Evolutionary conservation across 1,140 invertebrate species (phyloP).

Genomic region (Drosophila lowei): DNA sequence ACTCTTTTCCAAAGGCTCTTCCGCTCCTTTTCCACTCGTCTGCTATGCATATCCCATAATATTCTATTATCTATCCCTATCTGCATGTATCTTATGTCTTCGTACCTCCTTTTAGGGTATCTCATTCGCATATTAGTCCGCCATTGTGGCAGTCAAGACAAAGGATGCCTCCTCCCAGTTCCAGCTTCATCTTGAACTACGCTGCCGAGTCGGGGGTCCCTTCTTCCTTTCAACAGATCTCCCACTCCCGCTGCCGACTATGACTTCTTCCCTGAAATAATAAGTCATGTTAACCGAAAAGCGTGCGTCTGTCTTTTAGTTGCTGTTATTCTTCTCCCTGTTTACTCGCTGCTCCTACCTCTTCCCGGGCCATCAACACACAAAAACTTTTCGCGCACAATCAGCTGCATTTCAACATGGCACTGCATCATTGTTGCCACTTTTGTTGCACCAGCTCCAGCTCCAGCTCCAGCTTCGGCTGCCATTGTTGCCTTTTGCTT

Average conservation of each 20-base stretch:
- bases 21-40: too few species aligned
- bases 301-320: conserved; percentile 64
- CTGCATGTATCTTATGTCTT: too few species aligned
- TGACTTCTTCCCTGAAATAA: conserved; percentile 56
- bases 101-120: conserved; percentile 13
- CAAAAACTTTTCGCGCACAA: conserved; percentile 79
- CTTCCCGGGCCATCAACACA: conserved; percentile 33
- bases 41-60: too few species aligned
- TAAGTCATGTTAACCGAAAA: conserved; percentile 80
- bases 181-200: conserved; percentile 57
- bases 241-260: conserved; percentile 25
- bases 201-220: conserved; percentile 45
- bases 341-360: conserved; percentile 18
- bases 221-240: conserved; percentile 4
- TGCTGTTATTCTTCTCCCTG: conserved; percentile 18
- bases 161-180: conserved; percentile 14
- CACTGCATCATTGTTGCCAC: conserved; percentile 62
- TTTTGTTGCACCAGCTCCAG: conserved; percentile 38
- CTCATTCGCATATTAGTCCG: conserved; percentile 30
- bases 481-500: conserved; percentile 73
- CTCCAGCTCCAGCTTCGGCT: conserved; percentile 20
- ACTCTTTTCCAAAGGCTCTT: neutral
- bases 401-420: conserved; percentile 79
- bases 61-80: too few species aligned
- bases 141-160: conserved; percentile 21